Conservation (phyloP, 2,797 vertebrate species). For the Cynodonichthys magdalenae region DNA sequence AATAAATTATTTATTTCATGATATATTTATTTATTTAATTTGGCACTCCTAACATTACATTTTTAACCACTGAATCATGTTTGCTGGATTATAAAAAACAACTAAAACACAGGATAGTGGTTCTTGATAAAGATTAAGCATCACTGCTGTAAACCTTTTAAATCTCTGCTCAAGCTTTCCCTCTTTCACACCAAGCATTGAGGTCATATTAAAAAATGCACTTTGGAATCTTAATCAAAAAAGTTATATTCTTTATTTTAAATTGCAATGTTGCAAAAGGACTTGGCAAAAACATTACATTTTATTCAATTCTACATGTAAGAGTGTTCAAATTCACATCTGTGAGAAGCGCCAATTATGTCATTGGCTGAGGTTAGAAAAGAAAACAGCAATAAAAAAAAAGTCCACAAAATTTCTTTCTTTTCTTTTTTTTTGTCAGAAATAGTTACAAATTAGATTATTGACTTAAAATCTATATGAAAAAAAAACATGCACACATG, state of each 20-base stretch:
- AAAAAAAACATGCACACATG: conserved; percentile 22
- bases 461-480: background rate
- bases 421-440: no score
- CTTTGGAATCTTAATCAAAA: conserved; percentile 26
- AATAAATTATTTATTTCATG: no score
- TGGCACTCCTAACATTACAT: no score
- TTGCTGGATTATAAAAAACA: no score
- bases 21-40: no score
- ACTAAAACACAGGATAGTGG: no score
- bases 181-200: conserved; percentile 1
- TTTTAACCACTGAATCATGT: no score
- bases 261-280: conserved; percentile 57
- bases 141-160: background rate
- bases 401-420: no score
- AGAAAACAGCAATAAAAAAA: background rate
- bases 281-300: conserved; percentile 59
- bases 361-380: conserved; percentile 46
- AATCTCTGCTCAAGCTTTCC: conserved; percentile 24
- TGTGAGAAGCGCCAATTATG: conserved; percentile 38
- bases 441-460: no score
- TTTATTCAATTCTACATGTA: conserved; percentile 39
- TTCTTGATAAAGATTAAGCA: no score
- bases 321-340: conserved; percentile 36
- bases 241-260: conserved; percentile 71
- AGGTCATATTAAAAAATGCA: conserved; percentile 23